phyloP scores from a whole-genome alignment of 2,113 vertebrate genomes.

The Gopherus evgoodei region DNA sequence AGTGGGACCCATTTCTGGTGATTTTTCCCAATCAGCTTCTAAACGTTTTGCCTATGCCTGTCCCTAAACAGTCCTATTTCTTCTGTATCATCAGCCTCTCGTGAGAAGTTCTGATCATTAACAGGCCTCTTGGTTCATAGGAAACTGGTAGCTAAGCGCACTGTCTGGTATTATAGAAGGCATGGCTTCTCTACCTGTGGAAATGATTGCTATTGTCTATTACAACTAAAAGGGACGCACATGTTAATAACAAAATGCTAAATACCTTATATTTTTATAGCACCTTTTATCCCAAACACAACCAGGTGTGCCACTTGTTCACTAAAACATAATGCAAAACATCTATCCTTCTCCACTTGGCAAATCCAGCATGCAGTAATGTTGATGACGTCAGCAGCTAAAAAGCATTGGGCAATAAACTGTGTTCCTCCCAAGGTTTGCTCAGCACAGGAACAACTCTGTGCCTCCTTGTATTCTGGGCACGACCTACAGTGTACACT shows the following conservation, averaged over 20 bases:
- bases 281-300: conserved; percentile 5
- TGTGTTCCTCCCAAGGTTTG: not conserved
- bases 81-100: conserved; percentile 43
- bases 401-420: conserved; percentile 5
- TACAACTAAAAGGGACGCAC: conserved; percentile 38
- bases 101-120: not conserved
- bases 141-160: not conserved
- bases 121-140: conserved; percentile 14
- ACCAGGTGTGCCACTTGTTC: not conserved
- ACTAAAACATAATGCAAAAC: conserved; percentile 35
- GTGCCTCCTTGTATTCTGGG: not conserved
- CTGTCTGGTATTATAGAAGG: not conserved
- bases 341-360: conserved; percentile 35
- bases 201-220: conserved; percentile 36
- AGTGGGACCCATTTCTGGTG: not conserved
- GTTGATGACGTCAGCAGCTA: conserved; percentile 5
- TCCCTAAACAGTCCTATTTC: not conserved
- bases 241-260: conserved; percentile 48
- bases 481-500: not conserved
- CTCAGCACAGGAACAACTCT: not conserved
- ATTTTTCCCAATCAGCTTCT: conserved; percentile 18
- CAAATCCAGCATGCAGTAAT: not conserved
- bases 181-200: conserved; percentile 11
- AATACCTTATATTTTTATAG: conserved; percentile 29
- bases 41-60: not conserved